These are phyloP conservation scores for Bellardia bayeri DNA, from an alignment of 2,888 invertebrate genomes.

Conservation along the genomic window DNA sequence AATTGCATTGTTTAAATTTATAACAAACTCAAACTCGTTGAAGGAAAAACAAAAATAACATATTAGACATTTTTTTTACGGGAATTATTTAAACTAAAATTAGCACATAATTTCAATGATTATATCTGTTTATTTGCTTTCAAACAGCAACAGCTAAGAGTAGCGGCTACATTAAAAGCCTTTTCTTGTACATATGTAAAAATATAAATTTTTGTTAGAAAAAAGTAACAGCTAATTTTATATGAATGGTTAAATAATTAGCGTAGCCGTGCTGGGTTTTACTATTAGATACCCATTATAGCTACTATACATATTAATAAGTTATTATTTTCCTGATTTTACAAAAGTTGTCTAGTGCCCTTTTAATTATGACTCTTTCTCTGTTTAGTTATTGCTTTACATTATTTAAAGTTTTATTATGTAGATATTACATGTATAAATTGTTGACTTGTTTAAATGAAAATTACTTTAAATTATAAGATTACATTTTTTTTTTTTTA, in stretches of 20 bases:
- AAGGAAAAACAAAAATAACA: neutral
- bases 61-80: neutral
- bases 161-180: neutral
- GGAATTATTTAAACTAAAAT: conserved; percentile 38
- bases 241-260: no score
- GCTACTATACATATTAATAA: no score
- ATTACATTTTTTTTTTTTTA: neutral
- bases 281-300: no score
- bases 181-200: no score
- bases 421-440: neutral
- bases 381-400: no score
- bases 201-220: no score
- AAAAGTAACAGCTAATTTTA: no score
- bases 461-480: neutral
- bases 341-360: no score
- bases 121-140: neutral
- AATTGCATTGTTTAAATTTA: conserved; percentile 13
- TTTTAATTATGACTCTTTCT: no score
- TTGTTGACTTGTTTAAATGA: conserved; percentile 1
- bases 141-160: neutral
- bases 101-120: conserved; percentile 49
- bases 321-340: no score
- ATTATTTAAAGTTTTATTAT: no score
- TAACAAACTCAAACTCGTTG: neutral
- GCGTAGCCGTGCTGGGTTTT: no score